Evolutionary conservation across 2,113 vertebrate genomes (phyloP).

Genomic region (Apteryx mantelli): DNA sequence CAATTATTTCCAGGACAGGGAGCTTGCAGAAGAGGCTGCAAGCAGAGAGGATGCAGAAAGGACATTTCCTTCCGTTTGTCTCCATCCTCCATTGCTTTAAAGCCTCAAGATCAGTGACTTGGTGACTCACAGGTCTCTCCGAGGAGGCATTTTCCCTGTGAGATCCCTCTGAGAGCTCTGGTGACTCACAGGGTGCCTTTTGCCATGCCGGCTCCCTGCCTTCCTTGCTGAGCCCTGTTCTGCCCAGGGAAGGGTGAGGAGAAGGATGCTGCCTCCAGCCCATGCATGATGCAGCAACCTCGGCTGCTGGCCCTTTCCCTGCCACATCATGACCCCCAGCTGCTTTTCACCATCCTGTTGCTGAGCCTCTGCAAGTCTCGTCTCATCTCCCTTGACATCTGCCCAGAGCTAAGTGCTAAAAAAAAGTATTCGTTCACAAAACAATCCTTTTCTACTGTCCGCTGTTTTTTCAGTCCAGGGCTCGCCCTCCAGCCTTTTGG

Average conservation of each 20-base stretch:
- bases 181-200: neutral
- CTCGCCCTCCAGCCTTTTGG: neutral
- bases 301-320: neutral
- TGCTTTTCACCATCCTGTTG: neutral
- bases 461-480: neutral
- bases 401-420: neutral
- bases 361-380: rapidly evolving
- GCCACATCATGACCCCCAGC: rapidly evolving
- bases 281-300: rapidly evolving
- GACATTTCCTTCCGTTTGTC: neutral
- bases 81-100: neutral
- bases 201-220: neutral
- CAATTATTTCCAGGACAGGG: neutral
- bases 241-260: neutral
- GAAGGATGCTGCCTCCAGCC: neutral
- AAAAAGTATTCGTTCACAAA: rapidly evolving
- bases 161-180: neutral
- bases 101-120: neutral
- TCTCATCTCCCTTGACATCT: neutral
- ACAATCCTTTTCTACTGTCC: neutral
- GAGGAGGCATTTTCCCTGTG: neutral
- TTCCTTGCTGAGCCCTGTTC: neutral
- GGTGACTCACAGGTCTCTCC: neutral
- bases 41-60: neutral
- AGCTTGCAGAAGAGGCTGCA: neutral